These are phyloP conservation scores for Sphaerophoria rueppellii DNA, from an alignment of 2,888 invertebrate genomes.

Conservation along the genomic window DNA sequence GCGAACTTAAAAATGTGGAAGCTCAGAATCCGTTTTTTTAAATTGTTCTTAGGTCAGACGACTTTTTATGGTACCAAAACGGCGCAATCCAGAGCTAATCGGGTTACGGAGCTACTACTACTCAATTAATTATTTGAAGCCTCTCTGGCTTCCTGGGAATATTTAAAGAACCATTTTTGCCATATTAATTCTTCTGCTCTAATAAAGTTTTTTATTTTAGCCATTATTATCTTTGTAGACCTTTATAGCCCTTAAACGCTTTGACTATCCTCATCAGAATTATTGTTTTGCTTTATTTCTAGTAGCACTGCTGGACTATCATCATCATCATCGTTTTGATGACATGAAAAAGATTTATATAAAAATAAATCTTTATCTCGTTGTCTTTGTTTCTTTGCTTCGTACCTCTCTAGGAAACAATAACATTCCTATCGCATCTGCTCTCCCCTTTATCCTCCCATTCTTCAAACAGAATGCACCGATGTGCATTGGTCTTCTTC, in stretches of 20 bases:
- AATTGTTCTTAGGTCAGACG: no score
- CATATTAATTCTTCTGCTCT: slow-evolving; percentile 8
- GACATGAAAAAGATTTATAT: slow-evolving; percentile 16
- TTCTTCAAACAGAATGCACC: no score
- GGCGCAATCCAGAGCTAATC: no score
- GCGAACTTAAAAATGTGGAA: no score
- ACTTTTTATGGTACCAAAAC: no score
- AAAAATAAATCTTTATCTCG: not conserved
- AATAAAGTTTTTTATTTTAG: slow-evolving; percentile 2
- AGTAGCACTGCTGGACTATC: not conserved
- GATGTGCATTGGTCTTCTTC: slow-evolving; percentile 6
- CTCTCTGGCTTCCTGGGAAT: no score
- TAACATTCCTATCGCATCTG: slow-evolving; percentile 3
- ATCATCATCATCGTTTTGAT: slow-evolving; percentile 19
- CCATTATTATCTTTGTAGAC: not conserved
- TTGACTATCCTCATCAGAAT: not conserved
- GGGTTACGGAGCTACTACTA: no score
- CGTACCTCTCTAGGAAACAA: slow-evolving; percentile 18
- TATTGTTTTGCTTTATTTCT: slow-evolving; percentile 1
- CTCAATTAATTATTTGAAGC: no score
- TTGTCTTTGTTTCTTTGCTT: not conserved
- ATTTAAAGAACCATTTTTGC: no score
- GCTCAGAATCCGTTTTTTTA: no score
- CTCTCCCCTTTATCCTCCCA: not conserved
- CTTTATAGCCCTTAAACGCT: not conserved